phyloP scores from a whole-genome alignment of 2,797 vertebrate genomes.

The Nothura maculosa region DNA sequence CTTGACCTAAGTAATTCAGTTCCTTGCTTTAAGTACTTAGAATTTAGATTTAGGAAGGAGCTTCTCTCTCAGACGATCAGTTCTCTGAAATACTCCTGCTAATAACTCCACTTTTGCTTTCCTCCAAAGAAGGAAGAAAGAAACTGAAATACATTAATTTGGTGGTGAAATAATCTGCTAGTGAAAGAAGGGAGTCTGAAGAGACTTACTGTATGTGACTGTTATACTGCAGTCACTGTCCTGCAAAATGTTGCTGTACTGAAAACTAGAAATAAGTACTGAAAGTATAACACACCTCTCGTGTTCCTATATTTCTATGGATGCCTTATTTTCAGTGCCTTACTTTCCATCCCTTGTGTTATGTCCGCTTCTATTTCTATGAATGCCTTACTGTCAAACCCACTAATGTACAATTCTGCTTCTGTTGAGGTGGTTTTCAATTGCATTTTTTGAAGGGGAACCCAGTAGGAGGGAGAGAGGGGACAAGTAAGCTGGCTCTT shows the following conservation, averaged over 20 bases:
- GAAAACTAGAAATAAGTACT: not conserved
- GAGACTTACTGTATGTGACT: not conserved
- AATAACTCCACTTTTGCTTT: not conserved
- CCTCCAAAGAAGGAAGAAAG: not conserved
- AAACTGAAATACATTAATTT: not conserved
- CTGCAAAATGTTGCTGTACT: not conserved
- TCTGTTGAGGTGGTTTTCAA: not conserved
- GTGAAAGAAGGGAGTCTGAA: fast-evolving
- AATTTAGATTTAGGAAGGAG: not conserved
- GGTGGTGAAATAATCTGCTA: not conserved
- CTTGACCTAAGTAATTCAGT: not conserved
- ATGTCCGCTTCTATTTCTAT: not conserved
- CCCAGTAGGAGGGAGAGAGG: not conserved
- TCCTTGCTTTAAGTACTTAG: not conserved
- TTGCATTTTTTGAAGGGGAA: not conserved
- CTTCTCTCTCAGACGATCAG: fast-evolving
- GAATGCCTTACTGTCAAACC: not conserved
- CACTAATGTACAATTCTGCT: fast-evolving
- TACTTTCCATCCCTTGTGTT: not conserved
- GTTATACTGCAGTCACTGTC: not conserved
- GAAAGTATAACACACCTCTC: fast-evolving
- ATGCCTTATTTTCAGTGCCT: not conserved
- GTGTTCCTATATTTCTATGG: not conserved
- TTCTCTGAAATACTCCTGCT: not conserved
- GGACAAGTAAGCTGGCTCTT: not conserved